Percentiles rank a stretch among this genome's conserved stretches.
phyloP scores from a whole-genome alignment of 2,797 vertebrate genomes.

The Trachops cirrhosus region DNA sequence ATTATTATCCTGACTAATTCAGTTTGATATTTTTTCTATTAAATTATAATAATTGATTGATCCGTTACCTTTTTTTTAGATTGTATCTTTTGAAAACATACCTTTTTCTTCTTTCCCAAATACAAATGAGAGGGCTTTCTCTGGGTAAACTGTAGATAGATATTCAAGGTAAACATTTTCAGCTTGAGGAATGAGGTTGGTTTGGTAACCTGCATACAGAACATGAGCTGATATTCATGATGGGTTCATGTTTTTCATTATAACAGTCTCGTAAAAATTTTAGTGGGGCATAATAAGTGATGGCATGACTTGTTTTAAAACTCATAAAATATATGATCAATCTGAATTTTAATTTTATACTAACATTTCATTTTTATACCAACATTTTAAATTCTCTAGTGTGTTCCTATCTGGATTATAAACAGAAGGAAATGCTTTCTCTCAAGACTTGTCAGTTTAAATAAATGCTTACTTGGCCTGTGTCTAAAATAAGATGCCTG shows the following conservation, averaged over 20 bases:
- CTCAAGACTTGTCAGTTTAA: not conserved
- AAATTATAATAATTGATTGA: not conserved
- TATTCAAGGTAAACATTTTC: not conserved
- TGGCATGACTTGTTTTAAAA: not conserved
- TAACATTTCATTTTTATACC: not conserved
- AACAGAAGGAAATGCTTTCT: not conserved
- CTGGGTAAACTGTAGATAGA: not conserved
- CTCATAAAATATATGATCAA: not conserved
- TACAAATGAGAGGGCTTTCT: not conserved
- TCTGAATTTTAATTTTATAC: constrained; percentile 15
- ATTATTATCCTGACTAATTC: not conserved
- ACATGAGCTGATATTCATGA: not conserved
- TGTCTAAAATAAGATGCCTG: not conserved
- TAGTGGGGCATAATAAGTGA: not conserved
- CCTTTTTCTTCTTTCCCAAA: not conserved
- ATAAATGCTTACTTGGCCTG: not conserved
- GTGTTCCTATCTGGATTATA: not conserved
- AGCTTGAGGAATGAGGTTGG: not conserved
- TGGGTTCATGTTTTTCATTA: not conserved
- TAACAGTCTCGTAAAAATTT: not conserved
- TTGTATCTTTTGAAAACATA: not conserved
- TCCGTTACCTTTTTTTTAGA: not conserved
- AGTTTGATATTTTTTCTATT: not conserved
- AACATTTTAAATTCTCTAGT: not conserved
- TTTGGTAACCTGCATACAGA: not conserved